Base-by-base conservation (phyloP, 2,113 vertebrate species). In the Ceuthmochares aereus region DNA sequence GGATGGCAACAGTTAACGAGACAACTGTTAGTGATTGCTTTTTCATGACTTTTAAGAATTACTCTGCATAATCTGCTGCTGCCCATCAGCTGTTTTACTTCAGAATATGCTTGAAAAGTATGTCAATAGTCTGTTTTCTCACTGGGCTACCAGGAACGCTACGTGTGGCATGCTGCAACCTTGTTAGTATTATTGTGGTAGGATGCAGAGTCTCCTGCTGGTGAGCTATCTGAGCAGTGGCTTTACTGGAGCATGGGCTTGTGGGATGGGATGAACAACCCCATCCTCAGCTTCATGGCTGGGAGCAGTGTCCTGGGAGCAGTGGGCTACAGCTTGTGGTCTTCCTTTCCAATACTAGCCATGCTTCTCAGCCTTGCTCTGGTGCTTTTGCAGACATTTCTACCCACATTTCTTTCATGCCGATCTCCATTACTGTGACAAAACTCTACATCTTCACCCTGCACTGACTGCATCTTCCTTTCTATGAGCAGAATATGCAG, bases 181-280 rank as follows among this genome's bases (percentile, higher is more conserved):
- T 42, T 30, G 14, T 21, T 42, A 6, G 29, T 32, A 12, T 62
- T 5, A 0, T 34, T 19, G 22, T 42, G 14, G 1, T 49, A 23
- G 55, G 45, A 14, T 30, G 32, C 27, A 13, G 34, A 12, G 25
- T 22, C 17, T 75, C 36, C 52, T 68, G 49, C 54, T 45, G 56
- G 3, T n/a, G 54, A 76, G 30, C 6, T 42, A 19, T n/a, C 47
- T 37, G 18, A 26, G n/a, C 23, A 13, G 32, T 14, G 68, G 42
- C 25, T 26, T 45, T 58, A 34, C 8, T 2, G 2, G 25, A 58
- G 23, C 3, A 1, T 11, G 2, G 23, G 34, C 36, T 34, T 36
- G 25, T 40, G 55, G 19, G 32, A 34, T 40, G 42, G 14, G 25
- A 17, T 2, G 7, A 49, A 42, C 14, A 51, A 0, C 21, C n/a